Conservation (phyloP, 1,140 invertebrate genomes). For the Psilanteris sp. region DNA sequence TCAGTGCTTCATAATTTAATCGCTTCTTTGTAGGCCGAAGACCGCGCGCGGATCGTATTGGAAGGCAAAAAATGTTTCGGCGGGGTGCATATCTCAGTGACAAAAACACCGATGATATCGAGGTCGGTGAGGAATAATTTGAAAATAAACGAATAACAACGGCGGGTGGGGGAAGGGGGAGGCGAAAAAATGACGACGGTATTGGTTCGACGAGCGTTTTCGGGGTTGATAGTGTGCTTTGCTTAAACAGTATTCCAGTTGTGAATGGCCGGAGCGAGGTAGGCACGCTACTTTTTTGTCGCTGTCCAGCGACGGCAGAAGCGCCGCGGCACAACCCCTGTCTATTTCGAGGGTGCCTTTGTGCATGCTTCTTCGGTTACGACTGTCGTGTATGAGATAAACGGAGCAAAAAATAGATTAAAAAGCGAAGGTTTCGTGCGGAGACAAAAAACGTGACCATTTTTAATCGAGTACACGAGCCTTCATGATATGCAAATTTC, state of each 20-base stretch:
- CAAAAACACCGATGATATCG: constrained; percentile 39
- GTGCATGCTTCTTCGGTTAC: constrained; percentile 60
- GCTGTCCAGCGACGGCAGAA: constrained; percentile 48
- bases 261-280: constrained; percentile 46
- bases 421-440: constrained; percentile 54
- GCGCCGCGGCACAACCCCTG: constrained; percentile 46
- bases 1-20: no score
- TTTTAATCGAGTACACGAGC: constrained; percentile 63
- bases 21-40: no score
- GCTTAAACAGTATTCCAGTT: constrained; percentile 57
- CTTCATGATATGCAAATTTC: constrained; percentile 64
- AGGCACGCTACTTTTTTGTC: constrained; percentile 55
- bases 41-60: no score
- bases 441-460: constrained; percentile 61
- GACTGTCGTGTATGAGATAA: constrained; percentile 61
- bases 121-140: constrained; percentile 19
- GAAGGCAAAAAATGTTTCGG: no score
- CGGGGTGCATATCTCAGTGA: constrained; percentile 13
- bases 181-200: constrained; percentile 39
- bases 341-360: constrained; percentile 53
- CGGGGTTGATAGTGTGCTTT: constrained; percentile 11
- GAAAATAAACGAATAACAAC: constrained; percentile 4
- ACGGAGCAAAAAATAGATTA: constrained; percentile 63
- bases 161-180: no score
- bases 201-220: constrained; percentile 25